Base-by-base conservation (phyloP, 2,113 vertebrate species). In the Takifugu flavidus region DNA sequence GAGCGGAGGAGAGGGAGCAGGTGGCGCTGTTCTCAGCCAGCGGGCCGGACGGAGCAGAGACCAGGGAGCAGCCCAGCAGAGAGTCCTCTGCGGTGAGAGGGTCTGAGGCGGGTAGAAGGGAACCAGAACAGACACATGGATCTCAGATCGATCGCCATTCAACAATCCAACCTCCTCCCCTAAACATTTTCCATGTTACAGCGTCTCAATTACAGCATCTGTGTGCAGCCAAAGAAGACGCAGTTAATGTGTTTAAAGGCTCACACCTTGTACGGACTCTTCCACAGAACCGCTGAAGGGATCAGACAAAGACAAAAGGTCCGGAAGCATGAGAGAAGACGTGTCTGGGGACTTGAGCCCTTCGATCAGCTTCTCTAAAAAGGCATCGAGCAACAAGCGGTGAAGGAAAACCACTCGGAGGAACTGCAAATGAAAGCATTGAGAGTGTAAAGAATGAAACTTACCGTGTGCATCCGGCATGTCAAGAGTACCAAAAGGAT, bases 271-370 rank as follows among this genome's bases (percentile, higher is more conserved):
- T 53, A 72, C 82, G 49, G 86, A 78, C 53, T 90, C 86, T 26
- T 96, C 94, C 10, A 93, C 81, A 13, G 94, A 89, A 79, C 94
- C 95, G 66, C 95, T 94, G 61, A 99, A 99, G 76, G 96, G 97
- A 82, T 99, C 96, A 27, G 93, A 90, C 64, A 98, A 87, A 65
- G 95, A 95, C 85, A 98, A 91, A 74, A 98, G 92, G 67, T 98
- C 94, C 10, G 95, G 94, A 69, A 98, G 95, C 91, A 98, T 91
- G 72, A 98, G 94, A 0, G 94, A 93, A 66, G 95, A 92, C 31
- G 93, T 92, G 70, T 99, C 96, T 47, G 97, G 97, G 90, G 96
- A 98, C 89, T 98, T 98, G 74, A 99, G 94, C 78, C 97, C 96
- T 90, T 99, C 96, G 72, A 99, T 99, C 86, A 99, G 92, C 87